Evolutionary conservation across 2,797 vertebrate species (phyloP).

Genomic region (Morelia viridis): DNA sequence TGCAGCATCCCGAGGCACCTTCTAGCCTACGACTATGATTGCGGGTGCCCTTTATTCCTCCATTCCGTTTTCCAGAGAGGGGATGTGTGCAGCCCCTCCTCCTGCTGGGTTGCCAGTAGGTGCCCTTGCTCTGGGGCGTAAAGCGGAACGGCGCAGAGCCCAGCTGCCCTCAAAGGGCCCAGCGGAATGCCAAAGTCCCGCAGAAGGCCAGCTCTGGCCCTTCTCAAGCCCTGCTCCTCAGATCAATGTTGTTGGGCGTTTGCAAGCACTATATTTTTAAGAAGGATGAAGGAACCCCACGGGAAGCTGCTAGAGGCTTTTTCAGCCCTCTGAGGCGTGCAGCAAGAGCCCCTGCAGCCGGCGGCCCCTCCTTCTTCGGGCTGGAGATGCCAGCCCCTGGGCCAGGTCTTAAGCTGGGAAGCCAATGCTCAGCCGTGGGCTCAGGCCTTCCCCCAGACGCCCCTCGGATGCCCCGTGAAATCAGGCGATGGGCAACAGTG

Average conservation of each 20-base stretch:
- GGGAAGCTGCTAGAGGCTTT: neutral
- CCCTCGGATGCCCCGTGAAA: too few species aligned
- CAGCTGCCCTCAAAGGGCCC: neutral
- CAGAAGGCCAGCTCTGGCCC: neutral
- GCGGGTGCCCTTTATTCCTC: too few species aligned
- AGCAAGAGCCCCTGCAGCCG: neutral
- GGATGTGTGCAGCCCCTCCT: neutral
- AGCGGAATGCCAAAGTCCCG: rapidly evolving
- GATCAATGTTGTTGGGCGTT: neutral
- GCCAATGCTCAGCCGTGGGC: neutral
- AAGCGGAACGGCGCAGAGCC: neutral
- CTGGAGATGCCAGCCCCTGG: neutral
- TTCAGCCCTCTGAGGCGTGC: neutral
- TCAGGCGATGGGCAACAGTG: neutral
- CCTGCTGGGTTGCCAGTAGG: neutral
- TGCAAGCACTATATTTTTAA: too few species aligned
- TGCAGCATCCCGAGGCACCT: neutral
- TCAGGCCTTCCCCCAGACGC: too few species aligned
- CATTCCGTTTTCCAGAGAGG: too few species aligned
- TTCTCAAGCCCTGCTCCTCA: neutral
- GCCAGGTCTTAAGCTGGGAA: neutral
- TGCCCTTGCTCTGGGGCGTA: too few species aligned
- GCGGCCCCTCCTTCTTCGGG: neutral
- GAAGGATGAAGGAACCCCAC: neutral
- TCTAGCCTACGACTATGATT: too few species aligned